These are phyloP conservation scores for Batillaria attramentaria DNA, from an alignment of 1,140 invertebrate species.

Conservation along the genomic window DNA sequence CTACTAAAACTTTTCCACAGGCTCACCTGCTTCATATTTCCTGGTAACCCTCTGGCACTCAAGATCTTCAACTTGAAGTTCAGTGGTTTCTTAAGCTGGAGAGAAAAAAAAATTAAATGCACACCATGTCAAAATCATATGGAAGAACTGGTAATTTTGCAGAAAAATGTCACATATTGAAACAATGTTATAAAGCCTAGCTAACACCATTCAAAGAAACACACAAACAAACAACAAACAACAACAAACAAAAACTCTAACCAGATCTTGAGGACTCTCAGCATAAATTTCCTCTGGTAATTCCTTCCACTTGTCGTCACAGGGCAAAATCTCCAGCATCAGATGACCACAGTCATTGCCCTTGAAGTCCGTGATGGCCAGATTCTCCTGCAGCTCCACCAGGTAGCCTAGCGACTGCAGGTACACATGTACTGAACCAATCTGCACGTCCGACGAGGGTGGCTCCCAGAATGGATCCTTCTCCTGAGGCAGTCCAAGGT, in stretches of 20 bases:
- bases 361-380: slow-evolving; percentile 75
- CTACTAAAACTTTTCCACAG: too few species aligned
- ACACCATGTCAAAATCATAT: too few species aligned
- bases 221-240: slow-evolving; percentile 1
- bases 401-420: slow-evolving; percentile 76
- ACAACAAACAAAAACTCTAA: slow-evolving; percentile 31
- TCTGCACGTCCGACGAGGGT: slow-evolving; percentile 72
- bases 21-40: slow-evolving; percentile 72
- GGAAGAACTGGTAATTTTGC: too few species aligned
- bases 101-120: neutral
- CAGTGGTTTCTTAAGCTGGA: slow-evolving; percentile 71
- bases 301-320: slow-evolving; percentile 46
- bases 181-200: slow-evolving; percentile 16
- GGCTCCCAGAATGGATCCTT: slow-evolving; percentile 79
- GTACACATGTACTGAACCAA: slow-evolving; percentile 75
- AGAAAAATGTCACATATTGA: neutral
- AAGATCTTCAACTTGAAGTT: slow-evolving; percentile 73
- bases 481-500: slow-evolving; percentile 70
- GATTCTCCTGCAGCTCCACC: slow-evolving; percentile 75
- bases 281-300: slow-evolving; percentile 73
- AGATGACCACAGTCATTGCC: slow-evolving; percentile 71
- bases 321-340: slow-evolving; percentile 54
- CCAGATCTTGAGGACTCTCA: slow-evolving; percentile 73
- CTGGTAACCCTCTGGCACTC: slow-evolving; percentile 72
- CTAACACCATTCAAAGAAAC: neutral